A percentile compares a stretch with the other conserved stretches of the same genome.
These are phyloP conservation scores for Beroe forskalii DNA, from an alignment of 37 sponge, comb jelly and placozoan species.

Conservation along the genomic window DNA sequence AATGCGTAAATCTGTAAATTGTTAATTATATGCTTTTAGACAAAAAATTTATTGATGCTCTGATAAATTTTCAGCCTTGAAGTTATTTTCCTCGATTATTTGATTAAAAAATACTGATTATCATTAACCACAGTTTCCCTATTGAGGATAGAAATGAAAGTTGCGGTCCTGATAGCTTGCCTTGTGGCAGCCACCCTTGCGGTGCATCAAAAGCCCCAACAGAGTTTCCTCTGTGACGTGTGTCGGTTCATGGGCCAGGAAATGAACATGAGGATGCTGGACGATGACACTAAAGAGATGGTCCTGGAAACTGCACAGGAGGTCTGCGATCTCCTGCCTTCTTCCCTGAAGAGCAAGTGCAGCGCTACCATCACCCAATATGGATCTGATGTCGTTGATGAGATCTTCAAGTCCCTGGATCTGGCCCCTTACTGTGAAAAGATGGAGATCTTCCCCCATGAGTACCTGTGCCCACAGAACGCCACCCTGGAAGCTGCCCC, in stretches of 20 bases:
- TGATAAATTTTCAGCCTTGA: too few species aligned
- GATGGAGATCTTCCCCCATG: not conserved
- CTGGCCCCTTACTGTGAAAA: not conserved
- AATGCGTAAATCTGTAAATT: too few species aligned
- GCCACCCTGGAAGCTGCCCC: not conserved
- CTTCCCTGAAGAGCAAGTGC: not conserved
- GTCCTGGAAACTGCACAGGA: not conserved
- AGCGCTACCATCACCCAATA: not conserved
- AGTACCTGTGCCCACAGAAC: not conserved
- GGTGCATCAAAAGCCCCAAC: not conserved
- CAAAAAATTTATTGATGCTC: too few species aligned
- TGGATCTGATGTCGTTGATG: not conserved
- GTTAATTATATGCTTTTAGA: too few species aligned
- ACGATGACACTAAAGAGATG: not conserved
- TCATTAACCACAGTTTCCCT: not conserved
- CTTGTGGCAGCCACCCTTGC: not conserved
- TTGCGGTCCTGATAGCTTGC: not conserved
- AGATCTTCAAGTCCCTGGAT: slow-evolving; percentile 1
- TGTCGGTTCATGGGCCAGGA: slow-evolving; percentile 33
- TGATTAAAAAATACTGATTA: too few species aligned
- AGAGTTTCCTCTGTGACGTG: slow-evolving; percentile 22
- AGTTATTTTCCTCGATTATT: too few species aligned
- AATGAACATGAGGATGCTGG: not conserved
- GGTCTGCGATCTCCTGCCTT: not conserved
- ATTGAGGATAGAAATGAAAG: not conserved